Conservation (phyloP, 2,797 vertebrate genomes). For the Staurois parvus region DNA sequence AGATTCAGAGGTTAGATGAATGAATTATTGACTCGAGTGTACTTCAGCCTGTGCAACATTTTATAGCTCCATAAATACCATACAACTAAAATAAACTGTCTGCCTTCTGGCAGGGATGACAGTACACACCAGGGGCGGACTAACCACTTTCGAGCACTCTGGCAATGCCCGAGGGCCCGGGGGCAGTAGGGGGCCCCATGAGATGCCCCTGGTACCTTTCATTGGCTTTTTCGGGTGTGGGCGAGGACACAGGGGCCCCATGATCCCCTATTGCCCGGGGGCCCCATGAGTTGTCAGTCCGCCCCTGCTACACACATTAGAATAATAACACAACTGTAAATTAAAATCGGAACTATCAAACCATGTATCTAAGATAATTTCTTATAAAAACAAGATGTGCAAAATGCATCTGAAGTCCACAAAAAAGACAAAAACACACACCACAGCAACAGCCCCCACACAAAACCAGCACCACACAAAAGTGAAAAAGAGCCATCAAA, state of each 20-base stretch:
- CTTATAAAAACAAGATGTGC: background rate
- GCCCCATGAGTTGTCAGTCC: too few species aligned
- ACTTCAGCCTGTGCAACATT: conserved; percentile 41
- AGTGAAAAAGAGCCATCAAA: background rate
- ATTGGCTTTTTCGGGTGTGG: too few species aligned
- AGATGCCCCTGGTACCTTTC: too few species aligned
- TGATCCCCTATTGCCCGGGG: too few species aligned
- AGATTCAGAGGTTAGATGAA: conserved; percentile 26
- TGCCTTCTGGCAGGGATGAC: conserved; percentile 2
- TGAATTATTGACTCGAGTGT: conserved; percentile 50
- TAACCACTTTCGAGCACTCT: too few species aligned
- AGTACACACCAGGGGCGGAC: too few species aligned
- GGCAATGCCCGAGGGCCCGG: too few species aligned
- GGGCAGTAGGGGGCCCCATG: too few species aligned
- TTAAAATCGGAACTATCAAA: background rate
- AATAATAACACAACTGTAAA: background rate
- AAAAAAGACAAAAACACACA: background rate
- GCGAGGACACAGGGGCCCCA: too few species aligned
- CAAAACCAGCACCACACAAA: too few species aligned
- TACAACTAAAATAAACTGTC: conserved; percentile 7
- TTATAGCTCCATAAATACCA: conserved; percentile 54
- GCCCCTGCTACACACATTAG: background rate
- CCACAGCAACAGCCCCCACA: too few species aligned
- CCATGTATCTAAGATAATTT: background rate
- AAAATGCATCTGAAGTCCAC: background rate